phyloP scores from a whole-genome alignment of 2,888 invertebrate species.

The Heteromyza rotundicornis region DNA sequence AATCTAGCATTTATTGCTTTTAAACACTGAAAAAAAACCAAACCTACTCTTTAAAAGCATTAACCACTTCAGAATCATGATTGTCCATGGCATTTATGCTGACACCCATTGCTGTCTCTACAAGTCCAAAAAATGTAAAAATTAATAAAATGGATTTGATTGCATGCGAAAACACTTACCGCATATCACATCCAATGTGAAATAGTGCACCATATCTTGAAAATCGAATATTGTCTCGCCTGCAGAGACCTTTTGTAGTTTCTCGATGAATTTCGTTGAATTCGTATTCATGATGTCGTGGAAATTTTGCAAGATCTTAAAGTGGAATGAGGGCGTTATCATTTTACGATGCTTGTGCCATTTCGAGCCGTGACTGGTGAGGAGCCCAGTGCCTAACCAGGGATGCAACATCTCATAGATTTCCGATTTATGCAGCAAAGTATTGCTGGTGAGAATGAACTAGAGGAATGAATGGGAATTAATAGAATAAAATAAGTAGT shows the following conservation, averaged over 20 bases:
- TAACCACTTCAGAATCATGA: constrained; percentile 63
- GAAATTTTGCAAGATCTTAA: constrained; percentile 64
- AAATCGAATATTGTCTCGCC: constrained; percentile 63
- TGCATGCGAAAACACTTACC: no score
- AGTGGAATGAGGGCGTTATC: constrained; percentile 66
- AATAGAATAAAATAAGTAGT: no score
- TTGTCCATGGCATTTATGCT: constrained; percentile 64
- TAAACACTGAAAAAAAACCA: neutral
- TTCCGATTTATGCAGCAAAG: constrained; percentile 62
- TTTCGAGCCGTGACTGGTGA: constrained; percentile 49
- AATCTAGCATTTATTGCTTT: neutral
- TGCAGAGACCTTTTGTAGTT: constrained; percentile 37
- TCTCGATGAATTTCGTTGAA: constrained; percentile 62
- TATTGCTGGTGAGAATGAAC: constrained; percentile 58
- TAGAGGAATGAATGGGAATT: constrained; percentile 18
- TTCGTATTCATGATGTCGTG: constrained; percentile 64
- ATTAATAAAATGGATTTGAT: no score
- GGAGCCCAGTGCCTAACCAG: constrained; percentile 64
- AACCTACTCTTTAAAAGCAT: constrained; percentile 64
- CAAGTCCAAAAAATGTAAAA: neutral
- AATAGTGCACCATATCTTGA: constrained; percentile 63
- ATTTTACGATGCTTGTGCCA: constrained; percentile 64
- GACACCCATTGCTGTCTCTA: constrained; percentile 72
- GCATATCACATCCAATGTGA: constrained; percentile 65
- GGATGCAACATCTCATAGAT: constrained; percentile 60